Evolutionary conservation across 1,140 invertebrate species (phyloP), one percentile per base, ranked within the genome.

Genomic region (Tribolium madens): DNA sequence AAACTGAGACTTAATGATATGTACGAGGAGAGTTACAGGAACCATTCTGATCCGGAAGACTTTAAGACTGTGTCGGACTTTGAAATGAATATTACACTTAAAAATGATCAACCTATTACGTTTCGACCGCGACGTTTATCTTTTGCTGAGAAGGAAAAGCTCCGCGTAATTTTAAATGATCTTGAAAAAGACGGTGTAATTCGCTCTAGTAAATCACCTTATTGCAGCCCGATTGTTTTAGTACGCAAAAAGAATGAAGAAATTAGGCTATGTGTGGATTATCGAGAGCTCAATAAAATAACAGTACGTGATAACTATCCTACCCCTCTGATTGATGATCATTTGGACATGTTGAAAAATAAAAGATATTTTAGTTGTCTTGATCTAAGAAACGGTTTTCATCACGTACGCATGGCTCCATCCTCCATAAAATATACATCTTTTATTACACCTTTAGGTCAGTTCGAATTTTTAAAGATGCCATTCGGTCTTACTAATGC

Each of bases 361-460:
- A 74, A 77, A 50, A 71, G 73, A 14, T 80, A 79, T 69, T 85
- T 84, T 75, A 72, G 57, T 4, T 10, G 33, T 3, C 9, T 84
- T 0, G 79, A 83, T 75, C 78, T 83, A 15, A 76, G 76, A 13
- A 68, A 80, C 31, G 82, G 78, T 3, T 84, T 84, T 74, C 78
- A 81, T 36, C 82, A 83, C 12, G 76, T 84, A 7, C 13, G 57
- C 1, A 64, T 85, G 4, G 15, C 46, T 3, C 13, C 76, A 3
- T 71, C 83, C 1, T 80, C 79, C 0, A 82, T 81, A 14, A 80
- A 81, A 9, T 81, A 26, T 26, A 26, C 21, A 26, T 26, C 75
- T 13, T 76, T 71, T 71, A 18, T 76, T n/a, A 76, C 75, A 2
- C 84, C 86, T 0, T 87, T 85, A 73, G 86, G 87, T 0, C 88